Evolutionary conservation across 2,888 invertebrate species (phyloP), one percentile per base, ranked within the genome.

Genomic region (Cheiracanthium punctorium): DNA sequence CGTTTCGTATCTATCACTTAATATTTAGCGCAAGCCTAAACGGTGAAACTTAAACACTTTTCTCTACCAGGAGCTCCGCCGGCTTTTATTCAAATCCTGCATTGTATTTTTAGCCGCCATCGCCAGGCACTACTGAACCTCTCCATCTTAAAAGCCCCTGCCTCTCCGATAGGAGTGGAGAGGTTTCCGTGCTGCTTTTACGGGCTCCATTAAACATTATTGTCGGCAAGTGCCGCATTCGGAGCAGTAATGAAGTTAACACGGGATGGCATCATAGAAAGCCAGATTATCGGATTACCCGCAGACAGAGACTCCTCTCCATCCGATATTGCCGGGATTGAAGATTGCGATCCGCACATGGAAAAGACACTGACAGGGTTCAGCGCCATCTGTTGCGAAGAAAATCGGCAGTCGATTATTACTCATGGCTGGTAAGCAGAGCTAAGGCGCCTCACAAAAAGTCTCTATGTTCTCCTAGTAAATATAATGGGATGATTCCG

Each of bases 161-260:
- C 24, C 4, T 24, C 58, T 58, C 58, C 58, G 58, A 58, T 58
- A 58, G n/a, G 58, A 58, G 58, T 58, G 58, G 58, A 58, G 58
- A 58, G 58, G 58, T 58, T 58, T 58, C 58, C 58, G 4, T 20
- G 58, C 79, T 84, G 79, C 84, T 85, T 85, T 85, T 85, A 85
- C 73, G 79, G 73, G 84, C 43, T 85, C 84, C 84, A 85, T 85
- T 85, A 85, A 85, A 85, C 84, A 85, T 85, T 85, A 85, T 85
- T 85, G 84, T 85, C 84, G 84, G 79, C 79, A 79, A 85, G 84
- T 85, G 84, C 84, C 30, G 58, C 33, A 85, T 79, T 79, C 79
- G 79, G 70, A 69, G 69, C 67, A 33, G 75, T 85, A 85, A 85
- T 74, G 84, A 85, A 85, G 84, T 85, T 85, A 85, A 85, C 84